Conservation (phyloP, 2,113 vertebrate genomes). For the Jacana jacana region DNA sequence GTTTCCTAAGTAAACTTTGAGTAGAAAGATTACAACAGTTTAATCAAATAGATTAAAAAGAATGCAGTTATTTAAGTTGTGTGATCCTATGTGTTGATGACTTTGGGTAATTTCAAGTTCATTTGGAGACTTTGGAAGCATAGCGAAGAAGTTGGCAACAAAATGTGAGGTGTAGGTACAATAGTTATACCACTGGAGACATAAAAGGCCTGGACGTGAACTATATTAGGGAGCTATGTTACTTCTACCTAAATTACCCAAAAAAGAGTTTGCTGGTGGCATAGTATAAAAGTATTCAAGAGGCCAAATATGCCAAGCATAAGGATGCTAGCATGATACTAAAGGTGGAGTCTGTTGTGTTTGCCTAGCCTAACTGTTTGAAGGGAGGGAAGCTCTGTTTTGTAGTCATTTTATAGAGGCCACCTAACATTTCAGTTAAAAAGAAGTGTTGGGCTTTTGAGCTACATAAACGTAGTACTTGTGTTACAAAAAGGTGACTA, state of each 20-base stretch:
- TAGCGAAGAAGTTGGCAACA: background rate
- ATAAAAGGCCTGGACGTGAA: background rate
- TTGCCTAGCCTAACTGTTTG: background rate
- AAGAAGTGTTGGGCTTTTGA: background rate
- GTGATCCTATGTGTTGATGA: background rate
- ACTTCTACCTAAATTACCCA: background rate
- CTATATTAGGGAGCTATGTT: background rate
- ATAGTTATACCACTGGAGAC: background rate
- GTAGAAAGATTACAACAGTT: background rate
- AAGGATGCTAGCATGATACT: background rate
- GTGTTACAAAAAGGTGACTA: background rate
- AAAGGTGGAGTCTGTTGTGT: background rate
- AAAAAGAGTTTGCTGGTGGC: background rate
- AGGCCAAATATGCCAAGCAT: background rate
- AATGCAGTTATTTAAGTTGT: background rate
- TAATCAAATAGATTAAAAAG: background rate
- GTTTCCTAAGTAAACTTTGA: background rate
- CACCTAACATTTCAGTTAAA: background rate
- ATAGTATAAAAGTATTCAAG: background rate
- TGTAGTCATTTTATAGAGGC: background rate
- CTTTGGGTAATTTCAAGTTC: background rate
- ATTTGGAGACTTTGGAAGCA: background rate
- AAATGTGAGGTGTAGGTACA: background rate
- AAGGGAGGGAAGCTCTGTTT: background rate
- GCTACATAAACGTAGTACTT: fast-evolving